phyloP scores from a whole-genome alignment of 2,888 invertebrate genomes.

The Fabriciana adippe region DNA sequence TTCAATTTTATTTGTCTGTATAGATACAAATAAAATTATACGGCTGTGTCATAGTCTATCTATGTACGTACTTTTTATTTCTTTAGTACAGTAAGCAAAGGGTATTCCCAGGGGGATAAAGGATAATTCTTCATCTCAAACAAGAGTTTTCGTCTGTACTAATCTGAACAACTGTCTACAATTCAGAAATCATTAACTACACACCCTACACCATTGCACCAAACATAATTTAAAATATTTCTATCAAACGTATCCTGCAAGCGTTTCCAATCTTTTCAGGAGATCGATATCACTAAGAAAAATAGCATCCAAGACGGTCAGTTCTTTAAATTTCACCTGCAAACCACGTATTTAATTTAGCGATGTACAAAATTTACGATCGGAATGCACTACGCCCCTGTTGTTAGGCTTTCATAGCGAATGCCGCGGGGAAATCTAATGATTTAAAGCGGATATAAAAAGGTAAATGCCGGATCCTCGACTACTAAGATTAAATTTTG shows the following conservation, averaged over 20 bases:
- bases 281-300: slow-evolving; percentile 51
- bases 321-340: slow-evolving; percentile 64
- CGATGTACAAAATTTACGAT: slow-evolving; percentile 57
- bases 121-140: no score
- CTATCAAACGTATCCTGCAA: neutral
- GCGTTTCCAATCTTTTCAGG: slow-evolving; percentile 40
- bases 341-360: slow-evolving; percentile 79
- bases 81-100: no score
- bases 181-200: no score
- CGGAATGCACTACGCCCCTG: slow-evolving; percentile 41
- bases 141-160: no score
- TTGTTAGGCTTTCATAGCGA: slow-evolving; percentile 40
- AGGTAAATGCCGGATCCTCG: slow-evolving; percentile 36
- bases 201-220: no score
- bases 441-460: slow-evolving; percentile 45
- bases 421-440: slow-evolving; percentile 47
- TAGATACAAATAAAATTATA: no score
- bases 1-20: no score
- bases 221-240: no score
- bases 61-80: no score
- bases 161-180: no score
- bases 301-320: slow-evolving; percentile 37
- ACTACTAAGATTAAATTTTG: slow-evolving; percentile 40
- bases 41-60: no score
- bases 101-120: no score